Evolutionary conservation across 2,113 vertebrate genomes (phyloP).

Genomic region (Pristiophorus japonicus): DNA sequence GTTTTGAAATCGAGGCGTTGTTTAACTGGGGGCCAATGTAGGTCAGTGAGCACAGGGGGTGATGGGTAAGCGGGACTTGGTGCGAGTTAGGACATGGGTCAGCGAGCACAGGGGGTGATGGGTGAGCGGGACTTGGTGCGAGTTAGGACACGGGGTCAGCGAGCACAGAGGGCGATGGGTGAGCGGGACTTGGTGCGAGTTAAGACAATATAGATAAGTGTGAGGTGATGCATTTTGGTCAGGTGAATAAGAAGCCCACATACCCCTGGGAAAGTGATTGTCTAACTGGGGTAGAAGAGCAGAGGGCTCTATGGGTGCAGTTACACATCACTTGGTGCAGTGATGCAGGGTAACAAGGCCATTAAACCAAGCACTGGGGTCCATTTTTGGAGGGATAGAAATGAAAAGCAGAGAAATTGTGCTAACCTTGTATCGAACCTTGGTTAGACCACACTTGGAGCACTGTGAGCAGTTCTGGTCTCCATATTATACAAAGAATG

Average conservation of each 20-base stretch:
- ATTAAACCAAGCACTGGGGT: background rate
- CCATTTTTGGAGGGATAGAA: background rate
- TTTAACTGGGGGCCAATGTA: too few relatives aligned
- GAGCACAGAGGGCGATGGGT: too few relatives aligned
- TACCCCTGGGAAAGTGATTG: background rate
- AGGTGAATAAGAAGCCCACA: background rate
- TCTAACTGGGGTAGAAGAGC: background rate
- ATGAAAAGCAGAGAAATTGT: background rate
- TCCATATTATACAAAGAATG: background rate
- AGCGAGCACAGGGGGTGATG: too few relatives aligned
- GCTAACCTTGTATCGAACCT: background rate
- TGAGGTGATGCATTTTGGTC: background rate
- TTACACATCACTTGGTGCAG: background rate
- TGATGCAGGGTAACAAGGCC: background rate
- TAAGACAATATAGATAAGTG: background rate
- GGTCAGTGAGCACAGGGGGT: too few relatives aligned
- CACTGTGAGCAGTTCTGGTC: background rate
- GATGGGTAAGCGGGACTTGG: too few relatives aligned
- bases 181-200: too few relatives aligned
- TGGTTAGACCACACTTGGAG: background rate
- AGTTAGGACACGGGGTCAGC: too few relatives aligned
- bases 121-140: too few relatives aligned
- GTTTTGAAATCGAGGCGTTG: too few relatives aligned
- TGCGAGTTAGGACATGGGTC: too few relatives aligned
- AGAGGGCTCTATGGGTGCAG: background rate